Percentiles rank a stretch among this genome's conserved stretches.
Evolutionary conservation across 2,797 vertebrate species (phyloP).

Genomic region (Pangasius mekongensis): DNA sequence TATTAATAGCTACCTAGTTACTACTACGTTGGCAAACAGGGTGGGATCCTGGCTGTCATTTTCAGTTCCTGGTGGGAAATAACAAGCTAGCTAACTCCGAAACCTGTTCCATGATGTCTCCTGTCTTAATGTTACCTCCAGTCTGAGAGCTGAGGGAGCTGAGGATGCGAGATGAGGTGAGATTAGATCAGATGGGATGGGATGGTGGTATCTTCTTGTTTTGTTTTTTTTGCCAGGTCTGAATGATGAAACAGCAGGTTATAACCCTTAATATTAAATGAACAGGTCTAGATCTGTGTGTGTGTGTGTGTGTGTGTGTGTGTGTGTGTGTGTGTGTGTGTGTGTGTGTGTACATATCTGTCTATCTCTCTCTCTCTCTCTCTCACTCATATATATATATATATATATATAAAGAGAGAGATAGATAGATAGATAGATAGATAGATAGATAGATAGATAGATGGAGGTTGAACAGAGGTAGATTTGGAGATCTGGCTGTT

Average conservation of each 20-base stretch:
- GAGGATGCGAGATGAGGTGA: background rate
- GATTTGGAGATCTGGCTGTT: background rate
- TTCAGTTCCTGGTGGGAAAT: slow-evolving; percentile 23
- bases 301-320: background rate
- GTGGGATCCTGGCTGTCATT: slow-evolving; percentile 24
- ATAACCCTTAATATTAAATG: background rate
- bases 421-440: background rate
- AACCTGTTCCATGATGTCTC: slow-evolving; percentile 13
- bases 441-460: background rate
- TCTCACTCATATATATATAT: too few relatives aligned
- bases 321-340: too few relatives aligned
- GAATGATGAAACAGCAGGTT: background rate
- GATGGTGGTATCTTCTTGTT: background rate
- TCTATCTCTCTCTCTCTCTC: too few relatives aligned
- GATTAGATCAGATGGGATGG: background rate
- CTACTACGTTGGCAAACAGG: slow-evolving; percentile 41
- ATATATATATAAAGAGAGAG: background rate
- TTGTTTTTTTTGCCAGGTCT: background rate
- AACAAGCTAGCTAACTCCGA: slow-evolving; percentile 7
- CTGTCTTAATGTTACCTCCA: background rate
- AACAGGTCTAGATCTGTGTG: background rate
- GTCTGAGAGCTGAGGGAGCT: too few relatives aligned
- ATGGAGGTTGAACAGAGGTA: background rate
- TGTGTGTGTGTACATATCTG: background rate
- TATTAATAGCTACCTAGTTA: slow-evolving; percentile 40